phyloP scores from a whole-genome alignment of 2,888 invertebrate species.

The Anoplius nigerrimus region DNA sequence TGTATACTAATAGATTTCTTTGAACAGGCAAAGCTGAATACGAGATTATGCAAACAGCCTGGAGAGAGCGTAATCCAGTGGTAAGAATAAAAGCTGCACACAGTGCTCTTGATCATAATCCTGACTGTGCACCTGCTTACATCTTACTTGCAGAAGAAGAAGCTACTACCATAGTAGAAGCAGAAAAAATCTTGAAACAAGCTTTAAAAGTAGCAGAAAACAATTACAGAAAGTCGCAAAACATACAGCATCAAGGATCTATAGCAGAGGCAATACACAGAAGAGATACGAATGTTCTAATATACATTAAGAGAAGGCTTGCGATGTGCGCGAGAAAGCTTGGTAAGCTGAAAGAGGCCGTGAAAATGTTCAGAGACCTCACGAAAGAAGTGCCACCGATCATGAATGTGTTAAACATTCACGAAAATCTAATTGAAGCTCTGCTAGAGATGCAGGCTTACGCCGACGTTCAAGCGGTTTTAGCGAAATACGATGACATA shows the following conservation, averaged over 20 bases:
- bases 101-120: constrained; percentile 89
- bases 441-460: constrained; percentile 97
- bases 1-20: not conserved
- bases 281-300: constrained; percentile 93
- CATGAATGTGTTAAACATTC: constrained; percentile 93
- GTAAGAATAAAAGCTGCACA: constrained; percentile 94
- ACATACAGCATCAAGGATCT: constrained; percentile 85
- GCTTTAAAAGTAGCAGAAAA: constrained; percentile 90
- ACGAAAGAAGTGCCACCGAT: constrained; percentile 97
- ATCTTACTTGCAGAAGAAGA: constrained; percentile 98
- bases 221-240: constrained; percentile 88
- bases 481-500: constrained; percentile 96
- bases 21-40: constrained; percentile 89
- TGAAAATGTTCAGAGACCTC: constrained; percentile 96
- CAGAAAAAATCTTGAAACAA: constrained; percentile 88
- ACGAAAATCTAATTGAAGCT: constrained; percentile 97
- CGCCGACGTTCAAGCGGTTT: constrained; percentile 95
- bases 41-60: constrained; percentile 96
- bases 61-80: constrained; percentile 95
- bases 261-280: constrained; percentile 87
- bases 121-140: constrained; percentile 96
- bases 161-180: constrained; percentile 92
- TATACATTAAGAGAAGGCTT: constrained; percentile 93
- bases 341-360: constrained; percentile 95
- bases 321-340: constrained; percentile 99